phyloP scores from a whole-genome alignment of 2,113 vertebrate genomes.

The Balaeniceps rex region DNA sequence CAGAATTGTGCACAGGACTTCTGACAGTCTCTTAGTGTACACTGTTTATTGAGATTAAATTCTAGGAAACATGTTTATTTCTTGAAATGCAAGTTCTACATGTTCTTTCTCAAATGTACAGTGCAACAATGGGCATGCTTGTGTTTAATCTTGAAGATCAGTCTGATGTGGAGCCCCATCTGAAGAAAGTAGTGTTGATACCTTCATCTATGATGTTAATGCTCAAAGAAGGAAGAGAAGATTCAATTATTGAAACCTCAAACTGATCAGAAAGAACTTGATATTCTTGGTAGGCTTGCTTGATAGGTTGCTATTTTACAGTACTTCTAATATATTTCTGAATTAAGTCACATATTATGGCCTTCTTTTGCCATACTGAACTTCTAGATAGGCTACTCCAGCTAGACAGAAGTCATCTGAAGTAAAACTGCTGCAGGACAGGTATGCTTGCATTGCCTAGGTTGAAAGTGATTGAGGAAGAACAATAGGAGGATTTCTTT shows the following conservation, averaged over 20 bases:
- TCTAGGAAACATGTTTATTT: background rate
- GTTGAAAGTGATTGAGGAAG: background rate
- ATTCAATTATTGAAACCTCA: background rate
- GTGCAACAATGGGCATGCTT: background rate
- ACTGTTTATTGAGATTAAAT: rapidly evolving
- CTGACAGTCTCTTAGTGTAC: background rate
- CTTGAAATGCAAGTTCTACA: background rate
- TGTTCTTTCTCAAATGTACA: background rate
- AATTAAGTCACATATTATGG: background rate
- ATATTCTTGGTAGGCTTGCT: background rate
- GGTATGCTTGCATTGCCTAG: background rate
- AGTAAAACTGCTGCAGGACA: background rate
- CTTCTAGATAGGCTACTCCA: background rate
- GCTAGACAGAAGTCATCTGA: background rate
- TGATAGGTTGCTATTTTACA: background rate
- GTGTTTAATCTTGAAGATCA: background rate
- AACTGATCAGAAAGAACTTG: background rate
- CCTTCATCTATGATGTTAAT: background rate
- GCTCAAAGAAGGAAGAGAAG: background rate
- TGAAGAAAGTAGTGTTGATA: background rate
- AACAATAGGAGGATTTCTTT: background rate
- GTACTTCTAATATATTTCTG: background rate
- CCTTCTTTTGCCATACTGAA: background rate
- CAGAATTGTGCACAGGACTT: background rate
- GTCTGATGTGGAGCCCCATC: background rate